Evolutionary conservation across 2,888 invertebrate genomes (phyloP).

Genomic region (Drepanosiphum platanoidis): DNA sequence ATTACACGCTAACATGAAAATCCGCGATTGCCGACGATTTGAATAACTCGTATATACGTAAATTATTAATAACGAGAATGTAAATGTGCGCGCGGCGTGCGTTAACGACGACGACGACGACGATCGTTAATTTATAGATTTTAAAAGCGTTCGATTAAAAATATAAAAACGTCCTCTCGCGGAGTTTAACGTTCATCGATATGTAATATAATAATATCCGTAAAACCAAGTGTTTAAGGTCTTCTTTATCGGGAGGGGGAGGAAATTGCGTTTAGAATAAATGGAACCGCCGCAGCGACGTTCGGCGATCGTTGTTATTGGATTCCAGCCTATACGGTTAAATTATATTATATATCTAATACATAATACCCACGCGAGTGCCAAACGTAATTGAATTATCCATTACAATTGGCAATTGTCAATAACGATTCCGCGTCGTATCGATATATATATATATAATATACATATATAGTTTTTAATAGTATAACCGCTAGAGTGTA

Average conservation of each 20-base stretch:
- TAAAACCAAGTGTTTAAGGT: neutral
- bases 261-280: neutral
- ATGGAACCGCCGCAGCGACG: neutral
- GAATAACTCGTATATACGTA: no score
- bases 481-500: neutral
- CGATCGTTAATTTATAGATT: neutral
- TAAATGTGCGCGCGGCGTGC: no score
- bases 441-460: neutral
- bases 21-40: no score
- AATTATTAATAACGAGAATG: no score
- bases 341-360: neutral
- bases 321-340: neutral
- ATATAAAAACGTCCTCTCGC: no score
- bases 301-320: neutral
- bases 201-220: neutral
- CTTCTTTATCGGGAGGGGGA: neutral
- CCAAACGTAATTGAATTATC: slow-evolving; percentile 9
- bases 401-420: slow-evolving; percentile 7
- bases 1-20: no score
- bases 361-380: neutral
- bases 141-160: no score
- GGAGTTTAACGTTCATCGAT: no score
- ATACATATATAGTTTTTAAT: neutral
- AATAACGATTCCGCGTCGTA: neutral
- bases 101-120: no score